phyloP scores from a whole-genome alignment of 2,797 vertebrate species.

The Chloroceryle inda region DNA sequence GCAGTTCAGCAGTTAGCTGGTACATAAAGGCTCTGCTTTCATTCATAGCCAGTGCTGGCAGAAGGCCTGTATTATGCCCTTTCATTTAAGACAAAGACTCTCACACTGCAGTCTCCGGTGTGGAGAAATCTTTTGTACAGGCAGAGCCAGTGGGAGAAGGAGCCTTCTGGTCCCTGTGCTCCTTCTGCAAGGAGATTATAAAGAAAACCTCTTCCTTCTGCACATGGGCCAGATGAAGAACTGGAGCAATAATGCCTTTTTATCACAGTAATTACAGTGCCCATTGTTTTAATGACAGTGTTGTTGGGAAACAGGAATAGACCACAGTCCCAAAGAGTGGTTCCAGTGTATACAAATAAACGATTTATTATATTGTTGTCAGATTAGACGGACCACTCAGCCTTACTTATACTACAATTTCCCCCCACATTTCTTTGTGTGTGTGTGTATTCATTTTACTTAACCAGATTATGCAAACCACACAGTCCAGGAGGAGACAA shows the following conservation, averaged over 20 bases:
- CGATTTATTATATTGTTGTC: conserved; percentile 69
- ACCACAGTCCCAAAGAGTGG: conserved; percentile 62
- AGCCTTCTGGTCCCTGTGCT: conserved; percentile 70
- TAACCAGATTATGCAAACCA: conserved; percentile 73
- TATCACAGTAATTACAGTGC: conserved; percentile 72
- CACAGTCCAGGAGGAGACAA: not conserved
- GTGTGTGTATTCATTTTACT: conserved; percentile 30
- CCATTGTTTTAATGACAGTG: conserved; percentile 76
- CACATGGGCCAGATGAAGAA: conserved; percentile 67
- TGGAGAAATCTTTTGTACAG: conserved; percentile 73
- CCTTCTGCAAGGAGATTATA: conserved; percentile 65
- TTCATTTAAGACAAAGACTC: conserved; percentile 75
- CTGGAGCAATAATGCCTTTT: conserved; percentile 63
- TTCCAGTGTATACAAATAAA: conserved; percentile 64
- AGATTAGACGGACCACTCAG: conserved; percentile 67
- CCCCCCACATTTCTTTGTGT: conserved; percentile 14
- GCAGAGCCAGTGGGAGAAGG: conserved; percentile 72
- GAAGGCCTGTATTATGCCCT: conserved; percentile 72
- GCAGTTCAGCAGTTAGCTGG: conserved; percentile 60
- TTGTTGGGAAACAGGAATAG: conserved; percentile 70
- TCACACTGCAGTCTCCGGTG: conserved; percentile 64
- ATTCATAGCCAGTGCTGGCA: conserved; percentile 70
- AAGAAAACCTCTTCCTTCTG: conserved; percentile 73
- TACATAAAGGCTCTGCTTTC: conserved; percentile 70
- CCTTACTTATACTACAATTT: conserved; percentile 14